Evolutionary conservation across 2,888 invertebrate species (phyloP), one percentile per base, ranked within the genome.

Genomic region (Tiliacea citrago): DNA sequence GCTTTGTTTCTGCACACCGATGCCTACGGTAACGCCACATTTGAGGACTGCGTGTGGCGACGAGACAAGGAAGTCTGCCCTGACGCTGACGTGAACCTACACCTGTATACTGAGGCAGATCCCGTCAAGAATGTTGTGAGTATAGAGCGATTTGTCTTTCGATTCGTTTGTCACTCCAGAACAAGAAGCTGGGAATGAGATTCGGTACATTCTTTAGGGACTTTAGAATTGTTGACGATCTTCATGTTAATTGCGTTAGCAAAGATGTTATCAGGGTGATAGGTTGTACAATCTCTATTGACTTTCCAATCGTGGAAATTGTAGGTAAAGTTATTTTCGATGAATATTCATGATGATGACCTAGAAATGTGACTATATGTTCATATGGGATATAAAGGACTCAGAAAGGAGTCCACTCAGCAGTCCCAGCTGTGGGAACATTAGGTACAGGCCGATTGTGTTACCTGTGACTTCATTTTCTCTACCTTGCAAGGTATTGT

Each of bases 41-140:
- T 97, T 61, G 97, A 97, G 66, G 97, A 98, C 88, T 98, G 98
- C 92, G 93, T 97, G 21, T 98, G 98, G 98, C 94, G 97, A 68
- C 96, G 98, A 21, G 97, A 97, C 73, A 95, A 97, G 60, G 97
- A 97, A 84, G 93, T 96, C n/a, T 98, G 98, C 87, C 98, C 98
- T 0, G 98, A 98, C 91, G 97, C 97, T 0, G 97, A 97, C 70
- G 96, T 98, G 42, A 96, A 96, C 62, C 95, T 97, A 62, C 97
- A 97, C 84, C 94, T 98, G 8, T 98, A 98, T 90, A 97, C 97
- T 0, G 96, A 97, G 68, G 96, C 97, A 12, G 96, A 97, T 35
- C 96, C 97, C 0, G 92, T 89, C 13, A 97, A 96, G 84, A 93
- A 93, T 89, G 91, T 93, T 75, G 97, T 97, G 80, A 92, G 94